Conservation (phyloP, 2,113 vertebrate species). For the Oreamnos americanus region DNA sequence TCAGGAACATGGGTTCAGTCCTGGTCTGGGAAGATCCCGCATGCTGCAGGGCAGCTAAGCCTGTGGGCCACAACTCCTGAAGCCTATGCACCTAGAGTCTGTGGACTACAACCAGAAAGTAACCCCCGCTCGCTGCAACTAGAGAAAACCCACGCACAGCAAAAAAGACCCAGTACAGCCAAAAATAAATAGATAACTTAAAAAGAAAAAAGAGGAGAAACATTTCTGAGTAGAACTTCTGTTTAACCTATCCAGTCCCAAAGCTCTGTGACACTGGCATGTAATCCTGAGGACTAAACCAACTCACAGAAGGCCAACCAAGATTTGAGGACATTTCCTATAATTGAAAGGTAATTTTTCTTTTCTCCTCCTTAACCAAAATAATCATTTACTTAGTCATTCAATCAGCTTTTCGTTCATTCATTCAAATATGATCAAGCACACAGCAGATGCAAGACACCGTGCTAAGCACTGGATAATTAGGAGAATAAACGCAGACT, state of each 20-base stretch:
- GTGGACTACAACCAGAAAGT: not conserved
- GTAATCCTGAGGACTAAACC: not conserved
- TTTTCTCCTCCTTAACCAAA: not conserved
- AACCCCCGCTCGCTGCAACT: not conserved
- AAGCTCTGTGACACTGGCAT: not conserved
- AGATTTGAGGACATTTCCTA: not conserved
- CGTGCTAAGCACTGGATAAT: not conserved
- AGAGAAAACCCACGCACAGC: not conserved
- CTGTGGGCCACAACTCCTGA: not conserved
- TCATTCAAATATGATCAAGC: not conserved
- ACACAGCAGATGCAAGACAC: not conserved
- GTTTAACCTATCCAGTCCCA: not conserved
- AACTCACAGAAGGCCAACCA: not conserved
- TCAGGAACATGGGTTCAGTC: not conserved
- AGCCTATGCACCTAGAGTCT: not conserved
- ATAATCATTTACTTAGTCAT: not conserved
- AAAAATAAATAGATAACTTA: not conserved
- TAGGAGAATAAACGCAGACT: not conserved
- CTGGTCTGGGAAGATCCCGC: not conserved
- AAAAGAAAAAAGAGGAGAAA: not conserved
- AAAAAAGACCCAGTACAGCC: not conserved
- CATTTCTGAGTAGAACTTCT: constrained; percentile 1
- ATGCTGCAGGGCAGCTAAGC: not conserved
- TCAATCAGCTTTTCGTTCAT: not conserved
- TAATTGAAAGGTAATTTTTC: not conserved